Base-by-base conservation (phyloP, 2,113 vertebrate genomes). In the Parus major region DNA sequence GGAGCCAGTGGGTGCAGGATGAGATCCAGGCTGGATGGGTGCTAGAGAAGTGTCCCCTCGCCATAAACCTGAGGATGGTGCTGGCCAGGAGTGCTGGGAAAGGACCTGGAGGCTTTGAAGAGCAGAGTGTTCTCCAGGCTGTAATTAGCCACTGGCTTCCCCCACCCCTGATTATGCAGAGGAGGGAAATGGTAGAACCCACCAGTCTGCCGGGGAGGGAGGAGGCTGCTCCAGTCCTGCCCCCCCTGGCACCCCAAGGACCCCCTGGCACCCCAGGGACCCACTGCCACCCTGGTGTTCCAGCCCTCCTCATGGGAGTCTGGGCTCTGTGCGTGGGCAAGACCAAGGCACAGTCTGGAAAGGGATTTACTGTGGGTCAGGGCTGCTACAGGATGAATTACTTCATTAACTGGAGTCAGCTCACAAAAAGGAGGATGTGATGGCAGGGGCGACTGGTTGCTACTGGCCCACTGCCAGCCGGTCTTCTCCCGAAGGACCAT, bases 111-210 rank as follows among this genome's bases (percentile, higher is more conserved):
- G 90, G 78, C 78, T 90, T 81, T 77, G 79, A 87, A 64, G 88
- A 86, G 83, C 71, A 42, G 70, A 57, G 6, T 59, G 25, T 17
- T 79, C 87, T 82, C 87, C 59, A 52, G 68, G 91, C 82, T 95
- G 75, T 90, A 86, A 95, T 97, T 85, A 94, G 14, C 73, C 75
- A 57, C 84, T 55, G 4, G 12, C 50, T 89, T 87, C 90, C 85
- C 85, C 79, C 87, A 91, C 85, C 84, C 91, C 82, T 95, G 5
- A 18, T 97, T 90, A 94, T 70, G 79, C 75, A 89, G 49, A 73
- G 69, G 75, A 82, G 75, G 29, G 81, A 78, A 46, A 50, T 78
- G 65, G 70, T 70, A 88, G 85, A 90, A 77, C 82, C 90, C 93
- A 95, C 78, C 91, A 42, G 71, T 53, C 73, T 64, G 80, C 59